Evolutionary conservation across 2,113 vertebrate species (phyloP).

Genomic region (Procavia capensis): DNA sequence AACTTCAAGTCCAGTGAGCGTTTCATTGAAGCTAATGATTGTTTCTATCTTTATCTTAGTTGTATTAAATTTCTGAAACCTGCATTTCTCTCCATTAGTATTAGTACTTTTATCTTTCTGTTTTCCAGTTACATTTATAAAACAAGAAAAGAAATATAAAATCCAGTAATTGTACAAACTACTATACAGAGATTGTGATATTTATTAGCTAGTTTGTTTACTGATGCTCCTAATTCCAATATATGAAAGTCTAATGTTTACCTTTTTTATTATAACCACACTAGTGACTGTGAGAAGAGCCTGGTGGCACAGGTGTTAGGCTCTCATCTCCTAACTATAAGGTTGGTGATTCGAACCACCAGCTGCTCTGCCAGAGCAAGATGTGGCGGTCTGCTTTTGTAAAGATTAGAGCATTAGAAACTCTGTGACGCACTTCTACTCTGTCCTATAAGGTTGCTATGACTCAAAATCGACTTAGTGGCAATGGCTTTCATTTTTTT

Average conservation of each 20-base stretch:
- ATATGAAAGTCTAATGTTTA: neutral
- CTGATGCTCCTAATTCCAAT: neutral
- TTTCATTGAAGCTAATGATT: constrained; percentile 18
- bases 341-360: no score
- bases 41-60: constrained; percentile 40
- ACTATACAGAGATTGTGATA: neutral
- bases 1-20: neutral
- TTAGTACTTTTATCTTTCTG: constrained; percentile 55
- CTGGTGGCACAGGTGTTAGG: no score
- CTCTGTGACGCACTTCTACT: no score
- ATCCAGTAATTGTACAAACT: neutral
- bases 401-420: no score
- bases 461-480: neutral
- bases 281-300: no score
- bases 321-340: no score
- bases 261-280: neutral
- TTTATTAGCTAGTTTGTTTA: neutral
- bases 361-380: no score
- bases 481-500: neutral
- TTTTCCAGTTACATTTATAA: constrained; percentile 47
- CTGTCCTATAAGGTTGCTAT: neutral
- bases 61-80: constrained; percentile 30
- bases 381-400: no score
- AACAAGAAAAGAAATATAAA: constrained; percentile 43
- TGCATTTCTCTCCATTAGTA: constrained; percentile 1